Conservation (phyloP, 1,140 invertebrate species). For the Dreissena polymorpha region DNA sequence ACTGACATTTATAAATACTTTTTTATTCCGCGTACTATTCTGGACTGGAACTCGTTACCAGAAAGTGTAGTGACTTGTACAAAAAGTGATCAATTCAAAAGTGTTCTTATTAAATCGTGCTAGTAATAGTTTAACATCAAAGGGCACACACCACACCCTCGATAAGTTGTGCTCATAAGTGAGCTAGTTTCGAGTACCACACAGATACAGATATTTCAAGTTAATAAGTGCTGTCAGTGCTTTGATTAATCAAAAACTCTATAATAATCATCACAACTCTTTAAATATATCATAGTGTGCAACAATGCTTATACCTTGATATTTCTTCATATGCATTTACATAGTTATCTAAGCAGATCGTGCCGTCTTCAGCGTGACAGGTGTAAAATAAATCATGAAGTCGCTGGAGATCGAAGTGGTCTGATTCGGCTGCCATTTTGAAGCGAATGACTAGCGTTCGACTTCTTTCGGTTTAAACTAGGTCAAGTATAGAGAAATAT, state of each 20-base stretch:
- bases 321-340: slow-evolving; percentile 58
- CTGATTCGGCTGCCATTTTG: slow-evolving; percentile 49
- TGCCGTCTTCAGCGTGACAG: slow-evolving; percentile 52
- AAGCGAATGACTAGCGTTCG: neutral
- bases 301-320: slow-evolving; percentile 50
- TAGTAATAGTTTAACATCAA: neutral
- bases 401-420: slow-evolving; percentile 53
- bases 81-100: neutral
- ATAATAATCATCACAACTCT: no score
- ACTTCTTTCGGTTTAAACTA: slow-evolving; percentile 17
- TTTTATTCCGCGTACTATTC: no score
- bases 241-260: neutral
- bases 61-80: no score
- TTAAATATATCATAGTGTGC: neutral
- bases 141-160: no score
- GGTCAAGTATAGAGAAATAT: neutral
- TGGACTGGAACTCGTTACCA: no score
- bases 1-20: no score
- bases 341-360: slow-evolving; percentile 58
- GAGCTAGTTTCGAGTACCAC: no score
- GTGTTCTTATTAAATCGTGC: neutral
- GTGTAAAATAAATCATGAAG: slow-evolving; percentile 52
- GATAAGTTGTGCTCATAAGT: no score
- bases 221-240: neutral
- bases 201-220: neutral